Conservation (phyloP, 2,888 invertebrate species). For the Drosophila kambysellisi region DNA sequence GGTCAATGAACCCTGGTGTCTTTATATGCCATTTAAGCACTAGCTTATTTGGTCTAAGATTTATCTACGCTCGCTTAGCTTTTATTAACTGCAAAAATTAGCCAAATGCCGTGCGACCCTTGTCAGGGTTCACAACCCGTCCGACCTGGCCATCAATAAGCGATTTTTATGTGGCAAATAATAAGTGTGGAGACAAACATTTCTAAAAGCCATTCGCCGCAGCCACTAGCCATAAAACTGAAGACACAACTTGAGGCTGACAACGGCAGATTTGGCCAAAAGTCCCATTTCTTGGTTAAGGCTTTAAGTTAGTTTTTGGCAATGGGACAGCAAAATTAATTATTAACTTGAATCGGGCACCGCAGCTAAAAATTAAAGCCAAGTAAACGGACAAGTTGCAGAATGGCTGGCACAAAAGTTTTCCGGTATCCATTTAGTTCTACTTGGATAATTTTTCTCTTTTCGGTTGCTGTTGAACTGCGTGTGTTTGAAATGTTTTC, state of each 20-base stretch:
- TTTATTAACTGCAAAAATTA: slow-evolving; percentile 42
- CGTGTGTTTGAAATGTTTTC: slow-evolving; percentile 61
- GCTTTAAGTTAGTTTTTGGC: slow-evolving; percentile 40
- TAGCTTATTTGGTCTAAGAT: background rate
- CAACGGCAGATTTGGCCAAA: slow-evolving; percentile 2
- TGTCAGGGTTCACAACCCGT: slow-evolving; percentile 25
- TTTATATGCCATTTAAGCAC: background rate
- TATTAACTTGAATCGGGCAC: slow-evolving; percentile 49
- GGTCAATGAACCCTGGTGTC: background rate
- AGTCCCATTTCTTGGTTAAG: slow-evolving; percentile 3
- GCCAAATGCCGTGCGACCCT: slow-evolving; percentile 43
- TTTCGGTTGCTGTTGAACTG: slow-evolving; percentile 9
- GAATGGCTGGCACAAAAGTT: slow-evolving; percentile 63
- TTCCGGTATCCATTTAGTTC: slow-evolving; percentile 62
- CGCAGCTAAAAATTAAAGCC: slow-evolving; percentile 54
- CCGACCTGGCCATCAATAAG: slow-evolving; percentile 26
- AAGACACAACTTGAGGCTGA: slow-evolving; percentile 7
- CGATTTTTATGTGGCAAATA: slow-evolving; percentile 41
- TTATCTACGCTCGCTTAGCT: slow-evolving; percentile 10
- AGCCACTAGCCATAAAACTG: slow-evolving; percentile 21
- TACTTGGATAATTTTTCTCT: slow-evolving; percentile 33
- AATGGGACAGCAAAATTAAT: slow-evolving; percentile 50
- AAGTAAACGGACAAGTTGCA: slow-evolving; percentile 37
- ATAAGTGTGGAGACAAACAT: slow-evolving; percentile 43
- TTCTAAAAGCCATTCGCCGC: slow-evolving; percentile 18